phyloP scores from a whole-genome alignment of 2,797 vertebrate genomes.

The Podarcis siculus region DNA sequence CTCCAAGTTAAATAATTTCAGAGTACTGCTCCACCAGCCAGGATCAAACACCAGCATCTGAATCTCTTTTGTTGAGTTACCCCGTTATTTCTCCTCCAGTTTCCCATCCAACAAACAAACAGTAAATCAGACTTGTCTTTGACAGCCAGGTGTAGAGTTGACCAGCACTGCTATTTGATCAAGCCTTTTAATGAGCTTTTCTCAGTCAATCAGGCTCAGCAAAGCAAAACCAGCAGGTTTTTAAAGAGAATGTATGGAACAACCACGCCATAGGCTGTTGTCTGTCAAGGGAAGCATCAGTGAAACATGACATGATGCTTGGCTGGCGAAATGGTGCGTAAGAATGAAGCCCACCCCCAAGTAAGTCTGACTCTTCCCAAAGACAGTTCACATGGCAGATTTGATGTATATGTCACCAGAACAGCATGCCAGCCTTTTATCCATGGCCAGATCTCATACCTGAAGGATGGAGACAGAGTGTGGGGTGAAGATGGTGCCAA shows the following conservation, averaged over 20 bases:
- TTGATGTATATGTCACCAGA: no score
- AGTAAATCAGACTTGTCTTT: background rate
- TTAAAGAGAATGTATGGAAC: background rate
- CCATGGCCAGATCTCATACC: no score
- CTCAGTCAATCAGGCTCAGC: constrained; percentile 4
- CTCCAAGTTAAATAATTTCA: background rate
- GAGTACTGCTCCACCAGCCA: background rate
- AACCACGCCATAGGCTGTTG: background rate
- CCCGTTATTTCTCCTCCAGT: background rate
- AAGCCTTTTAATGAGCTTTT: constrained; percentile 25
- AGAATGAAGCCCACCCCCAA: background rate
- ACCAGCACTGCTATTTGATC: background rate
- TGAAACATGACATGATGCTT: background rate
- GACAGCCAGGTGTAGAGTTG: background rate
- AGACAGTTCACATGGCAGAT: background rate
- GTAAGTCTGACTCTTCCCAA: background rate
- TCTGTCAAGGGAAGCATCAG: background rate
- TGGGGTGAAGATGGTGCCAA: no score
- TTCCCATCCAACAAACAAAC: background rate
- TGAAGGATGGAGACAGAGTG: background rate
- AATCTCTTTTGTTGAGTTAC: background rate
- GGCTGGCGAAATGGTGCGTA: background rate
- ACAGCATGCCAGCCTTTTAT: no score
- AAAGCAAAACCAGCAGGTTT: background rate
- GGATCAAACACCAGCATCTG: background rate